Conservation (phyloP, 2,797 vertebrate genomes). For the Poecilia wingei region DNA sequence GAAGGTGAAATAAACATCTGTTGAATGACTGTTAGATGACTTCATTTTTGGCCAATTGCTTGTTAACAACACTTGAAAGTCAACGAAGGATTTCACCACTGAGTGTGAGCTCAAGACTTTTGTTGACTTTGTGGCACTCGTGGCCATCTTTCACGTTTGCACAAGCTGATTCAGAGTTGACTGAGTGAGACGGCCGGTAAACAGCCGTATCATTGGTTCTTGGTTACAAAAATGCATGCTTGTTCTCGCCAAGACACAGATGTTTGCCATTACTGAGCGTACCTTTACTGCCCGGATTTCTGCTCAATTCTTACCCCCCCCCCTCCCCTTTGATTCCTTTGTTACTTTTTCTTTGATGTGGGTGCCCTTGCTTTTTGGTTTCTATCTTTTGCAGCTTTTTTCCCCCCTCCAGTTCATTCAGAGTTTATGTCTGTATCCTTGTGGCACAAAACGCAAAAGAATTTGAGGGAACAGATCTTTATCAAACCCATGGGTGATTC, state of each 20-base stretch:
- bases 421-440: not conserved
- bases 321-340: not conserved
- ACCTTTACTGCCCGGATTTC: not conserved
- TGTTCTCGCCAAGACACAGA: not conserved
- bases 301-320: not conserved
- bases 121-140: not conserved
- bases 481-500: not conserved
- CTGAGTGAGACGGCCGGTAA: not conserved
- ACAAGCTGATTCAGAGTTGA: slow-evolving; percentile 1
- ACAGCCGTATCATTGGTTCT: not conserved
- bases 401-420: not conserved
- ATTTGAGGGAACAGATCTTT: slow-evolving; percentile 2
- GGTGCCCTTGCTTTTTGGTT: not conserved
- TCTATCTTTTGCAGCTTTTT: not conserved
- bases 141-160: not conserved
- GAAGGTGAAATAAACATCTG: not conserved
- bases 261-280: not conserved
- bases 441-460: not conserved
- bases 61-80: not conserved
- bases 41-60: not conserved
- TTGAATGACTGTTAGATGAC: not conserved
- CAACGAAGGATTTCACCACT: not conserved
- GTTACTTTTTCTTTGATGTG: not conserved
- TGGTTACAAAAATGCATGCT: slow-evolving; percentile 3
- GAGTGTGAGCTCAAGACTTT: not conserved